phyloP scores from a whole-genome alignment of 2,888 invertebrate genomes.

The Tinea pellionella region DNA sequence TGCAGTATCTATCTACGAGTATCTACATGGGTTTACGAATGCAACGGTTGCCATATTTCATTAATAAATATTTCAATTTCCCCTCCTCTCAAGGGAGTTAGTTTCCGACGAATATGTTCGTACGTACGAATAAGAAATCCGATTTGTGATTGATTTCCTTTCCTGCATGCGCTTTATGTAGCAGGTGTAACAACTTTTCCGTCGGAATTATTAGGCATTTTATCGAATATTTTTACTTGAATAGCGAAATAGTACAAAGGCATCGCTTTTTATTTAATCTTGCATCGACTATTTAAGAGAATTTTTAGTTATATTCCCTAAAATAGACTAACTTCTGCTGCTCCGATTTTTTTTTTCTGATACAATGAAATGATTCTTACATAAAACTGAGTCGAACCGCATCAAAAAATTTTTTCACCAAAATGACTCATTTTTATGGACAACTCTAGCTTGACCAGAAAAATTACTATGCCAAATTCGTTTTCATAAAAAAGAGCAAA shows the following conservation, averaged over 20 bases:
- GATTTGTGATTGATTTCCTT: constrained; percentile 51
- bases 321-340: too few relatives aligned
- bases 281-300: too few relatives aligned
- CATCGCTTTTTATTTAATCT: not conserved
- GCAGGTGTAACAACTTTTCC: constrained; percentile 1
- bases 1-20: too few relatives aligned
- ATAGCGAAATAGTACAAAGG: not conserved
- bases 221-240: not conserved
- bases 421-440: too few relatives aligned
- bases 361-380: too few relatives aligned
- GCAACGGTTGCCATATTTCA: not conserved
- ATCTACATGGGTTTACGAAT: not conserved
- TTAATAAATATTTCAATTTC: constrained; percentile 8
- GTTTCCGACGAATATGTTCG: constrained; percentile 35
- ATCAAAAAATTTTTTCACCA: too few relatives aligned
- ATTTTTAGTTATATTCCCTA: too few relatives aligned
- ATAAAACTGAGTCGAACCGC: too few relatives aligned
- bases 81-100: constrained; percentile 2
- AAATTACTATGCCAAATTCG: too few relatives aligned
- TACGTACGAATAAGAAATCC: constrained; percentile 26
- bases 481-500: too few relatives aligned
- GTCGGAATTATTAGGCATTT: constrained; percentile 6
- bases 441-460: too few relatives aligned
- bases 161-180: constrained; percentile 16
- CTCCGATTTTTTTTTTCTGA: too few relatives aligned